These are phyloP conservation scores for Rhagoletis zephyria DNA, from an alignment of 1,140 invertebrate genomes.

Conservation along the genomic window DNA sequence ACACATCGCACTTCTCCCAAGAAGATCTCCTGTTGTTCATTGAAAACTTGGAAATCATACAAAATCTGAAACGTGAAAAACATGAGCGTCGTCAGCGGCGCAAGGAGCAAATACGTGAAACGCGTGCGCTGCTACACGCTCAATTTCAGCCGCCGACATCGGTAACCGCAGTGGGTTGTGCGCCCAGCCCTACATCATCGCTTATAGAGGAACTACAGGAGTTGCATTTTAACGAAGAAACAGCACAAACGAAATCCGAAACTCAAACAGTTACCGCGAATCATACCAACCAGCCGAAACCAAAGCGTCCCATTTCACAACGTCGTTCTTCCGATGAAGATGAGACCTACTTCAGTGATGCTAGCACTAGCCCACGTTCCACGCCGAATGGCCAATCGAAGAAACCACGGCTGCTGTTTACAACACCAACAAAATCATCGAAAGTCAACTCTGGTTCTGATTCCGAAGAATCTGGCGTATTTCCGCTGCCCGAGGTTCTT, in stretches of 20 bases:
- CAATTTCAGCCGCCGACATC: not conserved
- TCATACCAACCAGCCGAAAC: conserved; percentile 55
- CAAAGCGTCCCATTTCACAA: not conserved
- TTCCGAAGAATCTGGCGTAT: conserved; percentile 64
- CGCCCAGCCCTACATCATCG: not conserved
- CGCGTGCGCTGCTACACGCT: not conserved
- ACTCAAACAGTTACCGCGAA: not conserved
- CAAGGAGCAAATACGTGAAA: conserved; percentile 9
- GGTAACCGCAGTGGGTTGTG: not conserved
- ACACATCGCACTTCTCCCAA: conserved; percentile 60
- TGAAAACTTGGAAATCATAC: conserved; percentile 65
- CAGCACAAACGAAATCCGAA: too few relatives aligned
- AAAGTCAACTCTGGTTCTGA: conserved; percentile 56
- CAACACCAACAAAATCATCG: not conserved
- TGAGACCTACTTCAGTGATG: conserved; percentile 63
- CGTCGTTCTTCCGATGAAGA: conserved; percentile 59
- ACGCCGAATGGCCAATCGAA: conserved; percentile 36
- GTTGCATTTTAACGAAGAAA: not conserved
- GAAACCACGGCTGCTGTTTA: not conserved
- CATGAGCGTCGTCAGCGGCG: conserved; percentile 57
- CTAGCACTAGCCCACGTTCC: conserved; percentile 57
- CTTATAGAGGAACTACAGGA: not conserved
- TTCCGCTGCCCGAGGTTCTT: not conserved
- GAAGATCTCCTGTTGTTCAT: conserved; percentile 63
- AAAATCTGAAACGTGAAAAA: conserved; percentile 61